Evolutionary conservation across 2,888 invertebrate species (phyloP).

Genomic region (Xanthia icteritia): DNA sequence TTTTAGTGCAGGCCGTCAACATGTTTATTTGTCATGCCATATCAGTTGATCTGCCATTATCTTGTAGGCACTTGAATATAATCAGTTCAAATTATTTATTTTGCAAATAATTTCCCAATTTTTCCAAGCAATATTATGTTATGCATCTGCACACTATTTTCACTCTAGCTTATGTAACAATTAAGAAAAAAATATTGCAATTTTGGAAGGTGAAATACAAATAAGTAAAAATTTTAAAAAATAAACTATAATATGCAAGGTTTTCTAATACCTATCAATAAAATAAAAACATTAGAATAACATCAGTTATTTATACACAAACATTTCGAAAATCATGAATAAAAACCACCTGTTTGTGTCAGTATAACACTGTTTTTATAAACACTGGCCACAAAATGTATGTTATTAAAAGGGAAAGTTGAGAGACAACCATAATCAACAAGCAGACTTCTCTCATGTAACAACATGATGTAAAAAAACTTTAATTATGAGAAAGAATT

Average conservation of each 20-base stretch:
- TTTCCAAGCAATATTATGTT: background rate
- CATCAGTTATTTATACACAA: slow-evolving; percentile 8
- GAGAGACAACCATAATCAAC: background rate
- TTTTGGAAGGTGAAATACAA: too few relatives aligned
- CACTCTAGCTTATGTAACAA: background rate
- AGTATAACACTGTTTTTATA: slow-evolving; percentile 7
- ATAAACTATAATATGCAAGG: background rate
- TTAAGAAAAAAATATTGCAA: background rate
- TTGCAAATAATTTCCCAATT: background rate
- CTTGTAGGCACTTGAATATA: background rate
- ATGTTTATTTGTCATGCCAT: background rate
- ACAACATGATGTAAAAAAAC: background rate
- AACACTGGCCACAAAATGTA: slow-evolving; percentile 25
- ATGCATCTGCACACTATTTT: background rate
- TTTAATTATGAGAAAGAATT: slow-evolving; percentile 29
- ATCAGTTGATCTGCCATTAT: background rate
- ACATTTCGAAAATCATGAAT: slow-evolving; percentile 30
- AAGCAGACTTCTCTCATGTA: background rate
- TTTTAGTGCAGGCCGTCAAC: background rate
- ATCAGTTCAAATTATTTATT: too few relatives aligned
- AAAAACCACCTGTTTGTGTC: slow-evolving; percentile 49
- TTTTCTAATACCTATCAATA: background rate
- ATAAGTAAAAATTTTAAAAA: too few relatives aligned
- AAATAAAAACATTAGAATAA: background rate
- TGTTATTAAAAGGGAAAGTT: slow-evolving; percentile 23